Evolutionary conservation across 2,888 invertebrate genomes (phyloP).

Genomic region (Drosophila incognita): DNA sequence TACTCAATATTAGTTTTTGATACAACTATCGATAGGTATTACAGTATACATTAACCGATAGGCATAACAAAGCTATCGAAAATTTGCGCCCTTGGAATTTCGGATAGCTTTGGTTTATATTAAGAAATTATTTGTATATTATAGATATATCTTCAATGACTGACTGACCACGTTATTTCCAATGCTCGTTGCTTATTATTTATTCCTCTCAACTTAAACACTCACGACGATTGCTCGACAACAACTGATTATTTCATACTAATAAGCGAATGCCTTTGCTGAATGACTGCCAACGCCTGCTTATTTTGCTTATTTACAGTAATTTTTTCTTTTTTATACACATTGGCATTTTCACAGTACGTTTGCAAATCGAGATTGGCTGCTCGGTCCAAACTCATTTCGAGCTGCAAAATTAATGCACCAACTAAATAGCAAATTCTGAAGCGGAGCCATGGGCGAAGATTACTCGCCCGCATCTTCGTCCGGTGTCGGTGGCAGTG

Average conservation of each 20-base stretch:
- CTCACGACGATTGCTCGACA: neutral
- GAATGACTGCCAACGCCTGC: neutral
- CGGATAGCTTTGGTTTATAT: neutral
- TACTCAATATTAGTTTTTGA: neutral
- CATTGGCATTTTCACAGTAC: slow-evolving; percentile 39
- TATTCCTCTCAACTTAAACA: neutral
- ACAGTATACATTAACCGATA: neutral
- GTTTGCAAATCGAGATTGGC: slow-evolving; percentile 29
- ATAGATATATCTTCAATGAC: neutral
- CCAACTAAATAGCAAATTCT: slow-evolving; percentile 13
- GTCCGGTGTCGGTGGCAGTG: slow-evolving; percentile 51
- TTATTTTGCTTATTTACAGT: neutral
- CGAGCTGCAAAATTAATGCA: slow-evolving; percentile 39
- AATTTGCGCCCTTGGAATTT: neutral
- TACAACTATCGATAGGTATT: neutral
- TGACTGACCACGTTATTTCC: neutral
- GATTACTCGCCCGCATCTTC: slow-evolving; percentile 76
- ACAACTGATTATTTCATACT: neutral
- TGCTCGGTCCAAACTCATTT: slow-evolving; percentile 4
- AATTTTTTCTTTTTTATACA: slow-evolving; percentile 2
- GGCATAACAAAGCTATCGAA: neutral
- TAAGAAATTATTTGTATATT: neutral
- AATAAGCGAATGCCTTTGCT: neutral
- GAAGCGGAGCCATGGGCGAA: slow-evolving; percentile 76
- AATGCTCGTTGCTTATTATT: neutral